These are phyloP conservation scores for Callyntrura sp. DNA, from an alignment of 2,888 invertebrate genomes.

Conservation along the genomic window DNA sequence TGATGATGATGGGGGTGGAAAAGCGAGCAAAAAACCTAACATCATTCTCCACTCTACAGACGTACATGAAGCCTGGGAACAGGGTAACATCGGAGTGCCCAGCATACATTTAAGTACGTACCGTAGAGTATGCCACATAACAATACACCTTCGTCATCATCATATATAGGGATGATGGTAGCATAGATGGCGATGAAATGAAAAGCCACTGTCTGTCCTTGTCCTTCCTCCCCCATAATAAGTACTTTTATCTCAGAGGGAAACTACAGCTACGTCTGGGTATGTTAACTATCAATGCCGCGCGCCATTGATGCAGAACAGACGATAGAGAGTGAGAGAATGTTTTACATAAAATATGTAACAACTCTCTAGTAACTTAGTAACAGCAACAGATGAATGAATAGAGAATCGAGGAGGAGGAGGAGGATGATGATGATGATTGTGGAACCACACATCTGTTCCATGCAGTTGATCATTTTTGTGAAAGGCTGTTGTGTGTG, in stretches of 20 bases:
- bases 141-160: neutral
- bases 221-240: conserved; percentile 40
- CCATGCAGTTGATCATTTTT: neutral
- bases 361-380: neutral
- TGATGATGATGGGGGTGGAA: conserved; percentile 36
- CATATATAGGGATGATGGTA: neutral
- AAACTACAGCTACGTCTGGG: neutral
- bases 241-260: neutral
- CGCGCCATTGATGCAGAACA: conserved; percentile 48
- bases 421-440: conserved; percentile 33
- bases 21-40: neutral
- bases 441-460: conserved; percentile 57
- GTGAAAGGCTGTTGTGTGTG: neutral
- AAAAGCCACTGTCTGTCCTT: conserved; percentile 53
- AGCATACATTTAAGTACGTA: conserved; percentile 21
- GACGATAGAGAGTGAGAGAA: too few species aligned
- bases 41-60: neutral
- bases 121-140: neutral
- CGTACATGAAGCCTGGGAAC: conserved; percentile 66
- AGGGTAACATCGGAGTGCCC: conserved; percentile 48
- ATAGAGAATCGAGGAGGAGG: neutral
- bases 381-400: conserved; percentile 59
- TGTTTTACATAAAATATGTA: neutral
- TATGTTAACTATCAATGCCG: neutral
- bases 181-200: neutral